Base-by-base conservation (phyloP, 2,113 vertebrate genomes). In the Neogale vison region DNA sequence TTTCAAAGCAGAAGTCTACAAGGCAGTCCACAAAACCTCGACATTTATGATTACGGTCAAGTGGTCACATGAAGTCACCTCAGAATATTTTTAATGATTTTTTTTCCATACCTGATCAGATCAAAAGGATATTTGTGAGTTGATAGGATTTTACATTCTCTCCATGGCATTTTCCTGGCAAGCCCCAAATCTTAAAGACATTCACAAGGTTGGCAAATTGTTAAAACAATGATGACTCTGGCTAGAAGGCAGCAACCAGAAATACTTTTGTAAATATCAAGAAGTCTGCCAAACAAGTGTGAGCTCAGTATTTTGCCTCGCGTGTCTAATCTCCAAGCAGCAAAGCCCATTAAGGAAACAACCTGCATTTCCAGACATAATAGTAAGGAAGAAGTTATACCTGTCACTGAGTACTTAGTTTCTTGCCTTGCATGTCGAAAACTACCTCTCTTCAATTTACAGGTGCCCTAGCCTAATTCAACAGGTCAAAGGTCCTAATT, bases 371-470 rank as follows among this genome's bases (percentile, higher is more conserved):
- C 50, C 76, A 95, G 95, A 98, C 95, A 96, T 90, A 92, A 96
- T 88, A 71, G 87, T 96, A 65, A 88, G 39, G 52, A 96, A 97
- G 92, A 96, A 92, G 65, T 85, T 82, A 65, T 50, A 90, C 90
- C 85, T 96, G 81, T 47, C 24, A 2, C 86, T 45, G 21, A 76
- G 55, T 90, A 92, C 74, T 96, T 71, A 34, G 36, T 95, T 89
- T 88, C 95, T 96, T 94, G 10, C 72, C 59, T 59, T 96, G 90
- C 97, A 96, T 98, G 98, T 92, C 65, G 26, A 96, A 96, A 97
- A 95, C 97, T 97, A 94, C 65, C 87, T 97, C 80, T 96, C 90
- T 96, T 95, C 97, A 98, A 98, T 98, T 98, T 98, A 96, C 76
- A 96, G 50, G 63, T 85, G 90, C 80, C 94, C 94, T 77, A 71